phyloP scores from a whole-genome alignment of 2,888 invertebrate species.

The Amiota communis region DNA sequence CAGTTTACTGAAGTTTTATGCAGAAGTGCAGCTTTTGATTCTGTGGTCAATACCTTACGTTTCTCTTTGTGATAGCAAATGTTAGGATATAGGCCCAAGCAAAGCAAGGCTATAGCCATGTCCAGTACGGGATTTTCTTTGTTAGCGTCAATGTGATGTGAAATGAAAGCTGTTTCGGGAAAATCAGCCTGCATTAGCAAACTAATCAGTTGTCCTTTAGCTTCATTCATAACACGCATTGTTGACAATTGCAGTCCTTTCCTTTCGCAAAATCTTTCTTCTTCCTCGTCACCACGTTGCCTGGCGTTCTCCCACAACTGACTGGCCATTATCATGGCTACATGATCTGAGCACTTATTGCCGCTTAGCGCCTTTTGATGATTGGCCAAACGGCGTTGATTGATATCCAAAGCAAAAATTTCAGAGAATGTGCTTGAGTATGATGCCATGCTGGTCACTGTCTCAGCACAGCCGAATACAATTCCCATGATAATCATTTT shows the following conservation, averaged over 20 bases:
- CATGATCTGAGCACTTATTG: slow-evolving; percentile 91
- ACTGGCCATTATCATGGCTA: slow-evolving; percentile 94
- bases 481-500: slow-evolving; percentile 98
- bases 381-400: slow-evolving; percentile 82
- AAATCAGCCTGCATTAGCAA: slow-evolving; percentile 86
- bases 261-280: slow-evolving; percentile 90
- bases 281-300: slow-evolving; percentile 82
- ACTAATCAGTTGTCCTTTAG: slow-evolving; percentile 83
- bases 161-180: slow-evolving; percentile 88
- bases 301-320: slow-evolving; percentile 85
- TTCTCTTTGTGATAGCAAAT: slow-evolving; percentile 97
- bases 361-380: slow-evolving; percentile 92
- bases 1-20: slow-evolving; percentile 98
- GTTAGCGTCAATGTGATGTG: slow-evolving; percentile 83
- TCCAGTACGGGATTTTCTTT: slow-evolving; percentile 87
- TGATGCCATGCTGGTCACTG: slow-evolving; percentile 94
- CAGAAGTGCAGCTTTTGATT: slow-evolving; percentile 94
- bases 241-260: slow-evolving; percentile 93
- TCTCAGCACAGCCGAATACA: slow-evolving; percentile 91
- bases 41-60: slow-evolving; percentile 94
- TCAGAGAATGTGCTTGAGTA: slow-evolving; percentile 96
- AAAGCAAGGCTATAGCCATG: slow-evolving; percentile 86
- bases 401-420: slow-evolving; percentile 88
- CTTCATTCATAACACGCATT: slow-evolving; percentile 92
- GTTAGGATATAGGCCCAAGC: slow-evolving; percentile 96